Conservation (phyloP, 2,113 vertebrate genomes). For the Ailuropoda melanoleuca region DNA sequence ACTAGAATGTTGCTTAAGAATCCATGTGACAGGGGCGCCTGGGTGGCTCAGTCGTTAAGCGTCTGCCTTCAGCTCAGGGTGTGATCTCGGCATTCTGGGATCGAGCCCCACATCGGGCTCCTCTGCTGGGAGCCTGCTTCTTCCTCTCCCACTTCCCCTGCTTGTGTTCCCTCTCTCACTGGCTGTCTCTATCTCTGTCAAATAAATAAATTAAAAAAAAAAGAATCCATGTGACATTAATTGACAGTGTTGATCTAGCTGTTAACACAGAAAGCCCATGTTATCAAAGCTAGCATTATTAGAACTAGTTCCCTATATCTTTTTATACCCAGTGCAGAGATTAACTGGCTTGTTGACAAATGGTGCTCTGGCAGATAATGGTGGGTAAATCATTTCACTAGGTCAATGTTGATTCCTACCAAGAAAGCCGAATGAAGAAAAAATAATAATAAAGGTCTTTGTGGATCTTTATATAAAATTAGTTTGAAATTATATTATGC, state of each 20-base stretch:
- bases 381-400: neutral
- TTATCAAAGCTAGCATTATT: constrained; percentile 30
- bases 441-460: neutral
- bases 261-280: neutral
- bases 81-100: no score
- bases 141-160: no score
- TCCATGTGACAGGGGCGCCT: constrained; percentile 23
- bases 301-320: neutral
- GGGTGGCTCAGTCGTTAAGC: no score
- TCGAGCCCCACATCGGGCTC: no score
- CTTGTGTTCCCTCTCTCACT: no score
- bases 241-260: neutral
- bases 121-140: no score
- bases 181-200: no score
- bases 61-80: no score
- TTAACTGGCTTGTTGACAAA: neutral
- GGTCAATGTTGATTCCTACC: neutral
- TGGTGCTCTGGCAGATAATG: neutral
- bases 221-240: constrained; percentile 43
- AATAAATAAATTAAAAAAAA: no score
- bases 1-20: constrained; percentile 25
- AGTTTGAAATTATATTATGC: neutral
- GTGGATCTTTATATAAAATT: neutral
- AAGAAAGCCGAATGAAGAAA: neutral
- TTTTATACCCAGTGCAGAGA: neutral